Evolutionary conservation across 2,888 invertebrate species (phyloP).

Genomic region (Idaea aversata): DNA sequence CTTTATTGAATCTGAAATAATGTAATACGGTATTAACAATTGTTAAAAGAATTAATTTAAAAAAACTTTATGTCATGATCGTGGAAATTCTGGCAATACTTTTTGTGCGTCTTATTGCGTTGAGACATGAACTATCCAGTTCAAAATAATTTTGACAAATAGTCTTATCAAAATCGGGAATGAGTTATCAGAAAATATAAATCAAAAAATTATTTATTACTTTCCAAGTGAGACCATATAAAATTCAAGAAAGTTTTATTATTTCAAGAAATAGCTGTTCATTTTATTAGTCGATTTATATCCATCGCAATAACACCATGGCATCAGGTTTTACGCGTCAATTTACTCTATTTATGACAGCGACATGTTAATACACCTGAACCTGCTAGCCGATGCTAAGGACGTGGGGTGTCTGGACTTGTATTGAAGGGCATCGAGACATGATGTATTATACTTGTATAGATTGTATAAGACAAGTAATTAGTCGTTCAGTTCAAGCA

Average conservation of each 20-base stretch:
- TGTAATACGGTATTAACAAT: too few relatives aligned
- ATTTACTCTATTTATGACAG: not conserved
- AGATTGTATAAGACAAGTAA: not conserved
- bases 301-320: not conserved
- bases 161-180: not conserved
- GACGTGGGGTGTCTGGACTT: not conserved
- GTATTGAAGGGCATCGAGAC: not conserved
- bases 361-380: constrained; percentile 1
- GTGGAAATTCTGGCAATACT: too few relatives aligned
- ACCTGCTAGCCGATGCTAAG: not conserved
- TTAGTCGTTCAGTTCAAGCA: too few relatives aligned
- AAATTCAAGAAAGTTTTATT: not conserved
- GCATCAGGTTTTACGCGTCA: not conserved
- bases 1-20: too few relatives aligned
- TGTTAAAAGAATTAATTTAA: too few relatives aligned
- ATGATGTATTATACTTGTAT: not conserved
- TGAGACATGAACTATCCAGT: too few relatives aligned
- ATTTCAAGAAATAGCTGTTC: not conserved
- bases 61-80: too few relatives aligned
- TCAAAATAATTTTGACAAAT: too few relatives aligned
- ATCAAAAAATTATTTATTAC: not conserved
- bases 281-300: not conserved
- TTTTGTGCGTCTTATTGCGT: too few relatives aligned
- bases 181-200: not conserved
- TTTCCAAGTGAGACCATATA: not conserved